Conservation (phyloP, 23 tunicate genomes). For the Trididemnum nubilum region DNA sequence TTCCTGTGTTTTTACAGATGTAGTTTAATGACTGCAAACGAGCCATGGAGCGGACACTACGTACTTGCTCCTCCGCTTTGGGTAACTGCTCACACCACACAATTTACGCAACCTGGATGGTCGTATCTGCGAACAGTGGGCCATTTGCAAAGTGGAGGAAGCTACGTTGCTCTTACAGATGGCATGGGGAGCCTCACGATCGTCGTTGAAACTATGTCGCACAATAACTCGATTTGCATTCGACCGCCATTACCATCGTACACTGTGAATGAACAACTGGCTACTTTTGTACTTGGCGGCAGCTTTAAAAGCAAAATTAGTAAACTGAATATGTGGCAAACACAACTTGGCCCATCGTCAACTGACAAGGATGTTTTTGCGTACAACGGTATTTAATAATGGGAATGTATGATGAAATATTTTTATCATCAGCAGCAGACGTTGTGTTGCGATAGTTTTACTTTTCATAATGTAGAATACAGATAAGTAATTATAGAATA, state of each 20-base stretch:
- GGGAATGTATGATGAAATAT: neutral
- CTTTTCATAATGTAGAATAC: too few relatives aligned
- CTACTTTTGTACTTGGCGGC: slow-evolving; percentile 47
- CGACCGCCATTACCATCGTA: slow-evolving; percentile 82
- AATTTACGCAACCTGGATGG: slow-evolving; percentile 91
- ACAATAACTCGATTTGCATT: slow-evolving; percentile 85
- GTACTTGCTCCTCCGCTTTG: slow-evolving; percentile 65
- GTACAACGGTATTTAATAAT: slow-evolving; percentile 34
- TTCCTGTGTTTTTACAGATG: slow-evolving; percentile 64
- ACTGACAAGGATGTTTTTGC: slow-evolving; percentile 42
- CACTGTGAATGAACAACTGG: slow-evolving; percentile 54
- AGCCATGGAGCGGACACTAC: slow-evolving; percentile 97
- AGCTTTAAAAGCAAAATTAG: slow-evolving; percentile 53
- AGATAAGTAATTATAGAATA: too few relatives aligned
- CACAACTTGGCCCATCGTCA: slow-evolving; percentile 53
- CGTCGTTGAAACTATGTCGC: slow-evolving; percentile 80
- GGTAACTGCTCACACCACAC: slow-evolving; percentile 94
- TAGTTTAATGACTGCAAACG: slow-evolving; percentile 88
- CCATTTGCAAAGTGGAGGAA: slow-evolving; percentile 69
- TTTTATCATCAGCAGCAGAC: too few relatives aligned
- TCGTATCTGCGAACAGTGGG: slow-evolving; percentile 60
- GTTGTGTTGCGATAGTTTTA: neutral
- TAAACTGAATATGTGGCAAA: slow-evolving; percentile 55
- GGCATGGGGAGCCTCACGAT: slow-evolving; percentile 51
- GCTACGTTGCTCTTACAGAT: slow-evolving; percentile 79